Percentiles rank a stretch among this genome's conserved stretches.
phyloP scores from a whole-genome alignment of 1,140 invertebrate genomes.

The Atta texana region DNA sequence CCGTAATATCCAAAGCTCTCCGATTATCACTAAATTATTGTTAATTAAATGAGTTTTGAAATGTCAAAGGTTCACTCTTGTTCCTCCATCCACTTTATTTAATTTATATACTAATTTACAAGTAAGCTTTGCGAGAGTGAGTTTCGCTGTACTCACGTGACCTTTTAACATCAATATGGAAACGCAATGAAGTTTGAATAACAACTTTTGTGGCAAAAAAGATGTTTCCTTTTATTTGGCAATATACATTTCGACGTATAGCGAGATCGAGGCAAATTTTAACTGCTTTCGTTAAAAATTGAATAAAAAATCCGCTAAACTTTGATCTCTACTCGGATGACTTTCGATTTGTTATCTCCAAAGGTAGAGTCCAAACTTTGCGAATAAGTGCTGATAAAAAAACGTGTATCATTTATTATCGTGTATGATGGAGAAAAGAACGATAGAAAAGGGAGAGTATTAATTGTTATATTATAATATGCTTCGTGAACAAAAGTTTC shows the following conservation, averaged over 20 bases:
- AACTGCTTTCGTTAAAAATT: not conserved
- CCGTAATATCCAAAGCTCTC: not conserved
- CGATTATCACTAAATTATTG: slow-evolving; percentile 12
- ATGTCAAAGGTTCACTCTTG: not conserved
- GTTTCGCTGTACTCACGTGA: not conserved
- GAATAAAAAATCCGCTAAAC: not conserved
- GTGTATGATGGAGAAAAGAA: not conserved
- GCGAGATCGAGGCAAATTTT: not conserved
- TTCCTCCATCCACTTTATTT: not conserved
- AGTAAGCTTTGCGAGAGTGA: not conserved
- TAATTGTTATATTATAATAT: too few species aligned
- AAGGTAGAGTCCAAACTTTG: not conserved
- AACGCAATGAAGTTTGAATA: not conserved
- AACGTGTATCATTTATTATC: not conserved
- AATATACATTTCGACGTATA: not conserved
- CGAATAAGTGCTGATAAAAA: not conserved
- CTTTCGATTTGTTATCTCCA: not conserved
- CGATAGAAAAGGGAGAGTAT: not conserved
- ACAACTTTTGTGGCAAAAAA: not conserved
- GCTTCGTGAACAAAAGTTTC: too few species aligned
- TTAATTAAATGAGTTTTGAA: slow-evolving; percentile 19
- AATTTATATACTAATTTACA: slow-evolving; percentile 8
- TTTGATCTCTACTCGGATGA: slow-evolving; percentile 24
- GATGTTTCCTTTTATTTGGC: not conserved
- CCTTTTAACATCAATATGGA: not conserved